Evolutionary conservation across 2,113 vertebrate genomes (phyloP).

Genomic region (Rhegmatorhina hoffmannsi): DNA sequence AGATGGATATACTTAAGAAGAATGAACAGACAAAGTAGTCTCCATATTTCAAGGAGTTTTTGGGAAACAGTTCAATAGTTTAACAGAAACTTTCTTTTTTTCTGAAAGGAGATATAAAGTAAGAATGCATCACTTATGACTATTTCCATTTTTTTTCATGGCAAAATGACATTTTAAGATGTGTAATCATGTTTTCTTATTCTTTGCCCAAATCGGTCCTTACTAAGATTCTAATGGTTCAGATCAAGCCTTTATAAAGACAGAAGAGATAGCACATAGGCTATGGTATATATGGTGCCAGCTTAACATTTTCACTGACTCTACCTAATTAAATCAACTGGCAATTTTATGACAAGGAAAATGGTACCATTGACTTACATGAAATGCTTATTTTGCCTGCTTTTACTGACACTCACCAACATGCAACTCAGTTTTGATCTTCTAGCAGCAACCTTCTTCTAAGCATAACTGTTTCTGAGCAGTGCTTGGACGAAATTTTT

Average conservation of each 20-base stretch:
- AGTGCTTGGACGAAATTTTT: background rate
- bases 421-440: background rate
- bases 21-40: background rate
- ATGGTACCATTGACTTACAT: background rate
- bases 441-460: background rate
- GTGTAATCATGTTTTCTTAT: background rate
- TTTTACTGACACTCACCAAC: background rate
- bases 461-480: background rate
- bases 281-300: background rate
- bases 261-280: background rate
- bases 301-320: background rate
- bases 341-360: background rate
- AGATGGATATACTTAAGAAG: background rate
- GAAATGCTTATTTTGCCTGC: background rate
- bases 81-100: background rate
- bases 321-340: background rate
- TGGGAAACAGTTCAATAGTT: background rate
- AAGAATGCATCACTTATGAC: background rate
- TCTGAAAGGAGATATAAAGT: background rate
- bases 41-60: background rate
- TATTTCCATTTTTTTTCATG: background rate
- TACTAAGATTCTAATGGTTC: background rate
- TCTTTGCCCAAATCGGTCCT: background rate
- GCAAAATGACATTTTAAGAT: background rate
- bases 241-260: background rate